These are phyloP conservation scores for Sternotherus odoratus DNA, from an alignment of 2,797 vertebrate genomes.

Conservation along the genomic window DNA sequence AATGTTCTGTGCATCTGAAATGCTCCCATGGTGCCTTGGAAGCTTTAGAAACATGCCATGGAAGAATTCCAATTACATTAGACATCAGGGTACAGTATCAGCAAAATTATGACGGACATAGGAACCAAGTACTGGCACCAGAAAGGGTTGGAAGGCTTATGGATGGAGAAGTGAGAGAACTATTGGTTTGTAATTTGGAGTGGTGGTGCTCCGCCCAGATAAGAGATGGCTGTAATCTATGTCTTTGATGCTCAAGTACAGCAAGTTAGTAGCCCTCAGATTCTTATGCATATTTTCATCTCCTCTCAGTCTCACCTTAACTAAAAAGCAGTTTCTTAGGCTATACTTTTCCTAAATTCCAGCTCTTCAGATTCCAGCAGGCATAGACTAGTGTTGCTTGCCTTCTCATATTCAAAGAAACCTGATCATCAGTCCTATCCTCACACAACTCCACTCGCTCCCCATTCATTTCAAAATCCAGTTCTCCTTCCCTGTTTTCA, in stretches of 20 bases:
- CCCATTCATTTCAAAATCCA: not conserved
- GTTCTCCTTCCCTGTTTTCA: not conserved
- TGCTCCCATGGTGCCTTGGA: not conserved
- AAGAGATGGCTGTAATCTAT: not conserved
- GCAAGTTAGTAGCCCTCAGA: not conserved
- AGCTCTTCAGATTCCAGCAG: accelerated
- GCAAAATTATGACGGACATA: not conserved
- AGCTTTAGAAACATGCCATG: not conserved
- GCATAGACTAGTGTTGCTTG: accelerated
- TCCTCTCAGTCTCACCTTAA: not conserved
- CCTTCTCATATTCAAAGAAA: accelerated
- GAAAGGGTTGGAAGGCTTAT: not conserved
- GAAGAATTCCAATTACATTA: not conserved
- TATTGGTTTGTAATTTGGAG: not conserved
- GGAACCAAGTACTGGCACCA: not conserved
- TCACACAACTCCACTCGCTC: not conserved
- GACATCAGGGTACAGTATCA: not conserved
- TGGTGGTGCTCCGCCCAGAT: not conserved
- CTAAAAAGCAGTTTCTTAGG: not conserved
- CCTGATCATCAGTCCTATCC: accelerated
- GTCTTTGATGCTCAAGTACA: not conserved
- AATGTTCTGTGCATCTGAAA: not conserved
- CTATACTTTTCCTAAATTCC: not conserved
- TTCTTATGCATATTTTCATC: not conserved
- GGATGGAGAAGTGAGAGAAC: not conserved